These are phyloP conservation scores for Odontamblyopus rebecca DNA, from an alignment of 2,797 vertebrate genomes.

Conservation along the genomic window DNA sequence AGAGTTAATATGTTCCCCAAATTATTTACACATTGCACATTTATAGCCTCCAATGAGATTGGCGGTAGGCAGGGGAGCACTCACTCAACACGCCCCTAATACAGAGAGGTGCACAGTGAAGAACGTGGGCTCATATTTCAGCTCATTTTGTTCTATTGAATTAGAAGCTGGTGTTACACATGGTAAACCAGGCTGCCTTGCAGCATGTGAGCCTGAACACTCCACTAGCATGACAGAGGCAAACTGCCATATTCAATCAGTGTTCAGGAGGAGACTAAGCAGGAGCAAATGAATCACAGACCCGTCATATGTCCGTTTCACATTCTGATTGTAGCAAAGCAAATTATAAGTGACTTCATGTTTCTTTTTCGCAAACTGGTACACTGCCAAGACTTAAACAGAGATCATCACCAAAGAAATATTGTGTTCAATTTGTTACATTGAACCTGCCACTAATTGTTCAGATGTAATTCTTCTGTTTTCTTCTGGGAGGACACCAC, in stretches of 20 bases:
- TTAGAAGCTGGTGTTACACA: constrained; percentile 49
- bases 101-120: constrained; percentile 39
- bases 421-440: constrained; percentile 48
- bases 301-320: constrained; percentile 71
- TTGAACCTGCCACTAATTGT: constrained; percentile 67
- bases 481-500: constrained; percentile 40
- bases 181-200: constrained; percentile 48
- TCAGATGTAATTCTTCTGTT: constrained; percentile 54
- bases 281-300: constrained; percentile 70
- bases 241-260: constrained; percentile 69
- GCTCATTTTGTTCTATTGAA: constrained; percentile 57
- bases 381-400: constrained; percentile 59
- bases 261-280: constrained; percentile 51
- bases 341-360: constrained; percentile 77
- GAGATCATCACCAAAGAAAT: constrained; percentile 67
- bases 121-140: constrained; percentile 55
- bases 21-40: constrained; percentile 91
- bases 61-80: constrained; percentile 61
- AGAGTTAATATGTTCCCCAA: constrained; percentile 90
- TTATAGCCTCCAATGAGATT: constrained; percentile 86
- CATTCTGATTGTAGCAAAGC: constrained; percentile 61
- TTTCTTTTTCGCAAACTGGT: constrained; percentile 57
- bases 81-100: constrained; percentile 49
- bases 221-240: constrained; percentile 33
- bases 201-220: constrained; percentile 48